These are phyloP conservation scores for Tiphia femorata DNA, from an alignment of 2,888 invertebrate species.

Conservation along the genomic window DNA sequence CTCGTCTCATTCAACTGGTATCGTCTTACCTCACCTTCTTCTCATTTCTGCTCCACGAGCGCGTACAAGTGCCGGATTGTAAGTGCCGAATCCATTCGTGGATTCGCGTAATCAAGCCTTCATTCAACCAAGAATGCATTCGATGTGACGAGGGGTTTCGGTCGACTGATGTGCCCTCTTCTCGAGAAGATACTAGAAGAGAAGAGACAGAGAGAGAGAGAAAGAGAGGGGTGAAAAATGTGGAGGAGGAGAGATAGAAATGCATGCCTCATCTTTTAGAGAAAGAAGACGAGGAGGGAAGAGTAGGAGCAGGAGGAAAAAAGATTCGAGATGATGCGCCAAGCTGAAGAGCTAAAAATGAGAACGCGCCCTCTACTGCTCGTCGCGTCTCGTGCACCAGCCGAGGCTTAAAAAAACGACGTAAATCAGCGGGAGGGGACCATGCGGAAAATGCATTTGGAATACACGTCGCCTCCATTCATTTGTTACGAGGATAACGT, in stretches of 20 bases:
- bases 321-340: too few species aligned
- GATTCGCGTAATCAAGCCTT: slow-evolving; percentile 36
- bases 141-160: slow-evolving; percentile 19
- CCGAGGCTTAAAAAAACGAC: neutral
- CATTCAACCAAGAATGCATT: slow-evolving; percentile 25
- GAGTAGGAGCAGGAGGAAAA: too few species aligned
- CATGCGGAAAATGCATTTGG: neutral
- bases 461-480: neutral
- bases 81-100: slow-evolving; percentile 20
- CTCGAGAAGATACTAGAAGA: neutral
- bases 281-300: too few species aligned
- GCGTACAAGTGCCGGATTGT: too few species aligned
- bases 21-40: slow-evolving; percentile 5
- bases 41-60: too few species aligned
- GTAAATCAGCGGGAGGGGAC: neutral
- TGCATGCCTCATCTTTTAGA: too few species aligned
- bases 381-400: neutral
- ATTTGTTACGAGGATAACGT: too few species aligned
- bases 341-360: neutral
- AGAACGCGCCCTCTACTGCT: neutral
- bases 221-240: neutral
- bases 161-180: slow-evolving; percentile 11
- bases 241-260: too few species aligned
- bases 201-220: neutral
- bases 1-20: neutral